Percentiles rank a stretch among this genome's conserved stretches.
phyloP scores from a whole-genome alignment of 2,113 vertebrate species.

The Protobothrops mucrosquamatus region DNA sequence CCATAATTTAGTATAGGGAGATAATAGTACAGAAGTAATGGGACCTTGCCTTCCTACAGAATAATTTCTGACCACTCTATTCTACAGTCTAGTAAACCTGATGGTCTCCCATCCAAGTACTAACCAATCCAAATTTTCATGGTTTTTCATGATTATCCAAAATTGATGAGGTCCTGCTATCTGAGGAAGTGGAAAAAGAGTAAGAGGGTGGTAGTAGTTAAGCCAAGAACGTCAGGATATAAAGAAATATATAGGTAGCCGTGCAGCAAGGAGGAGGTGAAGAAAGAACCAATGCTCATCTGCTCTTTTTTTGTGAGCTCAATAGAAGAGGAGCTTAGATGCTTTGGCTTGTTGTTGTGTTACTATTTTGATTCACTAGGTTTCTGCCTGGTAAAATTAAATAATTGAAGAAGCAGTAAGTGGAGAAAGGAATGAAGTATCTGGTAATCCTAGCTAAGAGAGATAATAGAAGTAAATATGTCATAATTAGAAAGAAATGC shows the following conservation, averaged over 20 bases:
- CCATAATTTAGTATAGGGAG: neutral
- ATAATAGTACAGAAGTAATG: neutral
- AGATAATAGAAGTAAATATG: neutral
- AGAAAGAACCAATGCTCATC: neutral
- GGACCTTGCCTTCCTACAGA: neutral
- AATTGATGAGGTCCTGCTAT: neutral
- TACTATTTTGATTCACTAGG: neutral
- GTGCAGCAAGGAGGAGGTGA: neutral
- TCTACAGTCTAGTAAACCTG: neutral
- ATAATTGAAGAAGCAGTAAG: neutral
- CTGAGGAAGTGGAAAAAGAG: neutral
- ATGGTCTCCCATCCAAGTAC: neutral
- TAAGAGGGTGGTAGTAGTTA: neutral
- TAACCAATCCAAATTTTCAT: neutral
- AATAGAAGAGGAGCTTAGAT: neutral
- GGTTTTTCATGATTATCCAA: neutral
- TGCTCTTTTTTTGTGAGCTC: neutral
- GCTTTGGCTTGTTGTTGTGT: neutral
- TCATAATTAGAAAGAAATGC: neutral
- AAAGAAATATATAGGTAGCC: neutral
- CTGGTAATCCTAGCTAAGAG: neutral
- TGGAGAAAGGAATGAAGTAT: neutral
- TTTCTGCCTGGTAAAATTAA: neutral
- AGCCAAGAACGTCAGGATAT: neutral
- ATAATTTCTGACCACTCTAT: neutral